Evolutionary conservation across 1,140 invertebrate species (phyloP).

Genomic region (Subanguina moxae): DNA sequence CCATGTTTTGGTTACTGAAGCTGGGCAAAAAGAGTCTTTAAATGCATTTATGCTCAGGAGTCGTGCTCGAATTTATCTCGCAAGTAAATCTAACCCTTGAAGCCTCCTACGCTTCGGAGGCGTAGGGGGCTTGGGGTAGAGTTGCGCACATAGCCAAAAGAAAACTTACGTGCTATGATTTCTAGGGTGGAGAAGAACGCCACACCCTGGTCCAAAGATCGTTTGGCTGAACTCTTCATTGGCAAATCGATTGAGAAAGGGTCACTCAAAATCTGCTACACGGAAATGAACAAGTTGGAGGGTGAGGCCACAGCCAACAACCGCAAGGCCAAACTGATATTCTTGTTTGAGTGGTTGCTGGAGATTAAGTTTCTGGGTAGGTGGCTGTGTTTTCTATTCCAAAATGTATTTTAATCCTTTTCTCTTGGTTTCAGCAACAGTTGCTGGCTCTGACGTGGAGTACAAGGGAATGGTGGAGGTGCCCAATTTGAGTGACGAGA

Average conservation of each 20-base stretch:
- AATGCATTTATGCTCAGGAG: too few species aligned
- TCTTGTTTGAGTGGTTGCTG: slow-evolving; percentile 97
- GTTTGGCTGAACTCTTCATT: slow-evolving; percentile 77
- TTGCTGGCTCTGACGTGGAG: slow-evolving; percentile 61
- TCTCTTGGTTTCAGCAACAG: slow-evolving; percentile 40
- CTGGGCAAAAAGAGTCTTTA: too few species aligned
- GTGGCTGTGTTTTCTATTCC: neutral
- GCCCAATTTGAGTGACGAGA: slow-evolving; percentile 96
- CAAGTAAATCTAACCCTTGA: too few species aligned
- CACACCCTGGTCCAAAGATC: slow-evolving; percentile 87
- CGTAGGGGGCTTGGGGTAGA: too few species aligned
- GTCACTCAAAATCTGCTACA: slow-evolving; percentile 63
- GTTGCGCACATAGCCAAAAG: too few species aligned
- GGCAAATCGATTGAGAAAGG: slow-evolving; percentile 63
- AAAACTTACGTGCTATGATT: slow-evolving; percentile 31
- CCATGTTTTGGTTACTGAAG: too few species aligned
- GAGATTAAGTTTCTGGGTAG: slow-evolving; percentile 80
- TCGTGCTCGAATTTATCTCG: too few species aligned
- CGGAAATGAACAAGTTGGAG: slow-evolving; percentile 78
- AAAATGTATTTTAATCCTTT: neutral
- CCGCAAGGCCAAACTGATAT: slow-evolving; percentile 96
- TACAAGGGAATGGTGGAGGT: slow-evolving; percentile 72
- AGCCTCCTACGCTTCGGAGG: too few species aligned
- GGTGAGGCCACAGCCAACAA: slow-evolving; percentile 96
- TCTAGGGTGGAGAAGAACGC: slow-evolving; percentile 95